Evolutionary conservation across 2,888 invertebrate species (phyloP), one percentile per base, ranked within the genome.

Genomic region (Cataglyphis rosenhaueri): DNA sequence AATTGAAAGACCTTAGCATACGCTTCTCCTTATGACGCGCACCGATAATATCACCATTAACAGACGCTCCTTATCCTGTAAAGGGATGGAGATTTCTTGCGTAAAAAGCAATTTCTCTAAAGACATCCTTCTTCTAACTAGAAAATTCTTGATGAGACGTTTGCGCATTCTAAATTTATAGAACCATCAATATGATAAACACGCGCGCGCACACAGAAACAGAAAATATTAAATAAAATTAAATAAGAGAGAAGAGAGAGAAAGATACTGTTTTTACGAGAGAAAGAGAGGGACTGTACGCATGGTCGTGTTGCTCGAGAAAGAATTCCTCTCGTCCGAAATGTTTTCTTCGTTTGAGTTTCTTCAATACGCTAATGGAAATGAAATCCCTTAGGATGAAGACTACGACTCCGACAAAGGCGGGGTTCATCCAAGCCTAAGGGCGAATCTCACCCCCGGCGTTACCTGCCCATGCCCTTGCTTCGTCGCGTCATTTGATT

Each of bases 351-450:
- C 85, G 81, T 88, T 83, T 83, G 84, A 91, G 86, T 85, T 89
- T 88, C 90, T 91, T 91, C 84, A 82, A 87, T 87, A 81, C 84
- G 88, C 89, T 92, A 92, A 92, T 92, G 91, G 89, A 93, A 92
- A 92, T 90, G 89, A 92, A 92, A 92, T 92, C 91, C 90, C 86
- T 90, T 87, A 90, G 91, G 90, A 92, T 86, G 88, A 92, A 89
- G 90, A 88, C 88, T 85, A 82, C 71, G 81, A 59, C 82, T 41
- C 66, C 86, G 84, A 84, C 87, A 89, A 89, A 89, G 89, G 89
- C 88, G 86, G 78, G n/a, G 85, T 76, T 89, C 85, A 83, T 66
- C 81, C 84, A 78, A 84, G 88, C 88, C 89, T 88, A 88, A 87
- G 86, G 88, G 84, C 81, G 84, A 87, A 87, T 90, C 87, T 89